Percentiles rank a stretch among this genome's conserved stretches.
These are phyloP conservation scores for Drosophila triauraria DNA, from an alignment of 1,140 invertebrate species.

Conservation along the genomic window DNA sequence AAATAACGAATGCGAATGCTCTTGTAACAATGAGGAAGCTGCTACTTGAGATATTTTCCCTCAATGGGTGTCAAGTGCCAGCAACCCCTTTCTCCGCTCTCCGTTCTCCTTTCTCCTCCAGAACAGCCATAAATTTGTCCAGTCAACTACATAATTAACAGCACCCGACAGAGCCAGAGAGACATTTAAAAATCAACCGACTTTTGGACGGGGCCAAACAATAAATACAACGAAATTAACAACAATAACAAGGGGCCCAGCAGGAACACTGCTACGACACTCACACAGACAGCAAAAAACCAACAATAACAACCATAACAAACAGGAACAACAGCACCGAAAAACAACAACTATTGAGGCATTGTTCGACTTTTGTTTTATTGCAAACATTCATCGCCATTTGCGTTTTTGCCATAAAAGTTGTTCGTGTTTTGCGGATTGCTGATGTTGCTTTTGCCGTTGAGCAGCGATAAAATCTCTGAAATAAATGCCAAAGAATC, in stretches of 20 bases:
- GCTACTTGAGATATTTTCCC: conserved; percentile 56
- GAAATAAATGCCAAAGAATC: conserved; percentile 47
- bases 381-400: conserved; percentile 78
- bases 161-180: conserved; percentile 22
- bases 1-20: conserved; percentile 35
- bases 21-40: conserved; percentile 61
- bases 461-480: conserved; percentile 67
- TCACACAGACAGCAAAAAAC: conserved; percentile 2
- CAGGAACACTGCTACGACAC: conserved; percentile 16
- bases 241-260: conserved; percentile 27
- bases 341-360: conserved; percentile 40
- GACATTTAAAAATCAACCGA: conserved; percentile 40
- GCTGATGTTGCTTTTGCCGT: conserved; percentile 44
- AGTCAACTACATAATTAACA: conserved; percentile 69
- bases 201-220: conserved; percentile 48
- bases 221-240: conserved; percentile 25
- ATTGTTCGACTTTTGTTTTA: conserved; percentile 78
- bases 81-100: conserved; percentile 11
- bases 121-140: conserved; percentile 55
- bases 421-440: conserved; percentile 52
- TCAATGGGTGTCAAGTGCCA: conserved; percentile 48
- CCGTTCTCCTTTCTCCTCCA: conserved; percentile 2
- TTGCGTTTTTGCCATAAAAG: conserved; percentile 73
- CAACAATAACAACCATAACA: conserved; percentile 23
- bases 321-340: conserved; percentile 26